phyloP scores from a whole-genome alignment of 1,140 invertebrate species.

The Hermatobates lingyangjiaoensis region DNA sequence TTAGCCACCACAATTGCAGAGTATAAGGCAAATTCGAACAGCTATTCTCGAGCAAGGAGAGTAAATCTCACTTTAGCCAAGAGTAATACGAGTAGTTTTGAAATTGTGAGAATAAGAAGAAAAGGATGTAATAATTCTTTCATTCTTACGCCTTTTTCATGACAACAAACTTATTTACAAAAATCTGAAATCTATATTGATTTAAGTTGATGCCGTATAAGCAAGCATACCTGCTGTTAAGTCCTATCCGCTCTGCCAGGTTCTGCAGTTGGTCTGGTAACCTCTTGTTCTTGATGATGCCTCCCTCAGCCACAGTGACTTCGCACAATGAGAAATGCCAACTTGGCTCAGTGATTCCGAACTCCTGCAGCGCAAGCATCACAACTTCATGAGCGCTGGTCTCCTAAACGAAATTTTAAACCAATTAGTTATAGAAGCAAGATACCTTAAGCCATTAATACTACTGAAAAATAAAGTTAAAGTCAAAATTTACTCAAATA shows the following conservation, averaged over 20 bases:
- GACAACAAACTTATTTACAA: no score
- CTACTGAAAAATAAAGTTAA: not conserved
- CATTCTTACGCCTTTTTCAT: no score
- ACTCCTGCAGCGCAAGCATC: constrained; percentile 90
- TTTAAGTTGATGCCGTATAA: no score
- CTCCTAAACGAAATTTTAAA: constrained; percentile 43
- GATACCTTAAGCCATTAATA: not conserved
- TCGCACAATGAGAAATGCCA: constrained; percentile 81
- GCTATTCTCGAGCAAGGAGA: no score
- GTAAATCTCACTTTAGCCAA: no score
- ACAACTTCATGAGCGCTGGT: constrained; percentile 96
- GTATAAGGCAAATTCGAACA: no score
- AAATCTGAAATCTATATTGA: no score
- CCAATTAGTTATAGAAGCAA: not conserved
- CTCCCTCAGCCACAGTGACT: constrained; percentile 81
- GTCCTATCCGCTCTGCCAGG: constrained; percentile 80
- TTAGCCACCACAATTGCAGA: no score
- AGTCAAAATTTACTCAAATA: not conserved
- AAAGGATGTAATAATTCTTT: no score
- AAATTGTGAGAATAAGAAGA: no score
- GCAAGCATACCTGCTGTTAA: constrained; percentile 34
- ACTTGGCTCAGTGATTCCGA: constrained; percentile 84
- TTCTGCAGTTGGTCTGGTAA: constrained; percentile 89
- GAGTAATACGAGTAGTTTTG: no score
- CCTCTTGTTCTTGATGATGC: constrained; percentile 88